phyloP scores from a whole-genome alignment of 2,113 vertebrate genomes.

The Ammodytes dubius region DNA sequence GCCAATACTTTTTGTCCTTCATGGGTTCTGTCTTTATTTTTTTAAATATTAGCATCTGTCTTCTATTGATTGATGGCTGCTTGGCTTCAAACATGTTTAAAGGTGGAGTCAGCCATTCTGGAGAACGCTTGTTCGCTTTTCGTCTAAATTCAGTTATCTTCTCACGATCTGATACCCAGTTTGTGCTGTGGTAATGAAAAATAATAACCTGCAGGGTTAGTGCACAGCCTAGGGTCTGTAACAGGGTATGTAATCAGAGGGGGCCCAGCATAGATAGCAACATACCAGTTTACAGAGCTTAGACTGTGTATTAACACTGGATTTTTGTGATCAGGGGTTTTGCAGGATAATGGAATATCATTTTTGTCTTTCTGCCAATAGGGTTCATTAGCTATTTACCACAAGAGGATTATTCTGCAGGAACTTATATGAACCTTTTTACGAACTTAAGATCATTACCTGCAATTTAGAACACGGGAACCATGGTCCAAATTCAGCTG shows the following conservation, averaged over 20 bases:
- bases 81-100: background rate
- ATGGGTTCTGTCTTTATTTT: background rate
- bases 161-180: too few species aligned
- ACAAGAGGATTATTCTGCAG: background rate
- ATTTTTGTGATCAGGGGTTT: background rate
- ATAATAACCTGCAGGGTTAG: too few species aligned
- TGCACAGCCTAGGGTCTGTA: too few species aligned
- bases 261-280: too few species aligned
- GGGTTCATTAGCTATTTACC: background rate
- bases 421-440: background rate
- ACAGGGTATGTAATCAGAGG: too few species aligned
- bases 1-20: background rate
- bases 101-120: too few species aligned
- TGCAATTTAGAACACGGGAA: background rate
- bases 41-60: background rate
- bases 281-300: too few species aligned
- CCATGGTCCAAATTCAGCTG: background rate
- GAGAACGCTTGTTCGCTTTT: too few species aligned
- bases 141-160: too few species aligned
- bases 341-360: background rate
- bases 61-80: background rate
- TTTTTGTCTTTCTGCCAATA: background rate
- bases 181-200: too few species aligned
- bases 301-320: too few species aligned
- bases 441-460: background rate